Evolutionary conservation across 2,797 vertebrate genomes (phyloP), one percentile per base, ranked within the genome.

Genomic region (Sebastes jordani): DNA sequence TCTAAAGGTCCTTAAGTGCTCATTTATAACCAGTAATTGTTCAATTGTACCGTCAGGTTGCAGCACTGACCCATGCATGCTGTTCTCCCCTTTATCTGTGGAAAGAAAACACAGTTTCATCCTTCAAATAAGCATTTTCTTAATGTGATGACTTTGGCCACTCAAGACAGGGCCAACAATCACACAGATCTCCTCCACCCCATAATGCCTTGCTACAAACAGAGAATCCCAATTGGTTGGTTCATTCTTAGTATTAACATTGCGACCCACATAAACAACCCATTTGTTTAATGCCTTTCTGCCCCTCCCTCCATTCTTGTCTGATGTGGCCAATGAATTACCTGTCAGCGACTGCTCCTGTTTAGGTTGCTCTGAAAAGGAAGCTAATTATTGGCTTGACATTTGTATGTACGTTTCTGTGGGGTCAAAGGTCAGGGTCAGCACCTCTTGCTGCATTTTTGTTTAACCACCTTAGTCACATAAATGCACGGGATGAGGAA

Each of bases 351-450:
- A 89, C 71, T 30, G 65, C 89, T 88, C 73, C 85, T 86, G 86
- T 90, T 93, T 82, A 90, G 86, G 71, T 65, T 61, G 30, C 80
- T 76, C 78, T 90, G 92, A 93, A 77, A 56, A 92, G 94, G 94
- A 94, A 94, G 86, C 92, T 61, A 46, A 89, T 95, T 92, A 94
- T 94, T 94, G 92, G 86, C 71, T 89, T 93, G 91, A 93, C 94
- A 83, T 93, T 92, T 89, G 89, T 90, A 90, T 92, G 92, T 88
- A 84, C 68, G 63, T 89, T 94, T 91, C 83, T 77, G 38, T 55
- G 58, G 32, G 84, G 88, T 93, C 78, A 90, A 75, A 90, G 92
- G 90, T 93, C 86, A 92, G 88, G 94, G 92, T 91, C 91, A 74
- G 85, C 83, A 85, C 88, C 91, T 87, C 83, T 86, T 59, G 13